These are phyloP conservation scores for Todiramphus chloris DNA, from an alignment of 2,113 vertebrate species.

Conservation along the genomic window DNA sequence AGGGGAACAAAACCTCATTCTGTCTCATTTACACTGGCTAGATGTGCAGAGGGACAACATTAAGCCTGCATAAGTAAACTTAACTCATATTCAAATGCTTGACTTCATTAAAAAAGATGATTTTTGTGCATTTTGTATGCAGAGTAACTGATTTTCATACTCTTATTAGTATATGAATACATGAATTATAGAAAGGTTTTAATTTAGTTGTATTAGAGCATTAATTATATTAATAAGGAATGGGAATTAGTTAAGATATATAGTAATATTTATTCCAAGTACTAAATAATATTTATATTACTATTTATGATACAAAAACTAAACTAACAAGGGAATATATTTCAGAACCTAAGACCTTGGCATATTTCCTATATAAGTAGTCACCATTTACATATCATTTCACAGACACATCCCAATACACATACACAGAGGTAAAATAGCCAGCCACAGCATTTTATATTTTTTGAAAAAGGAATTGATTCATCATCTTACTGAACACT, in stretches of 20 bases:
- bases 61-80: not conserved
- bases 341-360: not conserved
- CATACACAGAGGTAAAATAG: not conserved
- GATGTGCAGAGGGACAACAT: not conserved
- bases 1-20: not conserved
- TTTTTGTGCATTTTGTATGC: not conserved
- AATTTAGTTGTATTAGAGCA: not conserved
- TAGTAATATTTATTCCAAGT: not conserved
- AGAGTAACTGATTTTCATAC: not conserved
- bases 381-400: not conserved
- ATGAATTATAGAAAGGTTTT: not conserved
- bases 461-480: not conserved
- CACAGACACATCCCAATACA: not conserved
- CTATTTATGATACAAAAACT: not conserved
- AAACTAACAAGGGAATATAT: not conserved
- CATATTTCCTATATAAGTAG: not conserved
- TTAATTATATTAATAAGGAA: not conserved
- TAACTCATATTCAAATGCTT: not conserved
- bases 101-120: not conserved
- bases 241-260: not conserved
- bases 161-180: not conserved
- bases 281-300: not conserved
- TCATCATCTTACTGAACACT: not conserved
- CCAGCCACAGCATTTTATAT: not conserved
- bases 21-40: not conserved